Evolutionary conservation across 2,113 vertebrate genomes (phyloP), one percentile per base, ranked within the genome.

Genomic region (Petrocephalus zakoni): DNA sequence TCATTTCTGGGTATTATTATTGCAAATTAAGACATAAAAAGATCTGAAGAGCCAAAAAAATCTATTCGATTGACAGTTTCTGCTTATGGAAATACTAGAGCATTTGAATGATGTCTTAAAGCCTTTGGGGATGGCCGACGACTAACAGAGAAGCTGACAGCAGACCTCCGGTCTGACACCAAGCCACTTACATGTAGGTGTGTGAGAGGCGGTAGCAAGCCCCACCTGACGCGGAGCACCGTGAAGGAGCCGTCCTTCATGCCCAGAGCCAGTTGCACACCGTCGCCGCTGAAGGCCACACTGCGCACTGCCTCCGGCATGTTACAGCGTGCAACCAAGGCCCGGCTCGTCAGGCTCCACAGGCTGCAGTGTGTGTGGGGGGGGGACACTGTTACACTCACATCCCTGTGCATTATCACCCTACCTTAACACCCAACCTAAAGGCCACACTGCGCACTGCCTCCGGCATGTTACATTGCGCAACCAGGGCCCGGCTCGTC

Each of bases 171-270:
- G 56, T 21, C 5, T 8, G 21, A 61, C 21, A n/a, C 8, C 21
- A 7, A 61, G 22, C 7, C 56, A 19, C 19, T n/a, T n/a, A n/a
- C n/a, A n/a, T n/a, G 15, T 22, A 58, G 55, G 55, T 19, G 21
- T 21, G 55, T 56, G 55, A 56, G 55, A 49, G 47, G 47, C n/a
- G 2, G 46, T 21, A 7, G 81, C 5, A 15, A 46, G 15, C 11
- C 55, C 58, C 93, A 96, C 98, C 98, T 97, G 91, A 99, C 97
- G 68, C 98, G 94, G 29, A 99, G 96, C 53, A 99, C 98, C 9
- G 98, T 98, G 93, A 99, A 99, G 55, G 98, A 99, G 42, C 98
- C 98, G 1, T 99, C 98, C 94, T 99, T 99, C 98, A 99, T 99
- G 8, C 98, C 98, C n/a, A 99, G 94, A 1, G 97, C 98, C 0